Evolutionary conservation across 2,113 vertebrate genomes (phyloP), one percentile per base, ranked within the genome.

Genomic region (Cnemophilus loriae): DNA sequence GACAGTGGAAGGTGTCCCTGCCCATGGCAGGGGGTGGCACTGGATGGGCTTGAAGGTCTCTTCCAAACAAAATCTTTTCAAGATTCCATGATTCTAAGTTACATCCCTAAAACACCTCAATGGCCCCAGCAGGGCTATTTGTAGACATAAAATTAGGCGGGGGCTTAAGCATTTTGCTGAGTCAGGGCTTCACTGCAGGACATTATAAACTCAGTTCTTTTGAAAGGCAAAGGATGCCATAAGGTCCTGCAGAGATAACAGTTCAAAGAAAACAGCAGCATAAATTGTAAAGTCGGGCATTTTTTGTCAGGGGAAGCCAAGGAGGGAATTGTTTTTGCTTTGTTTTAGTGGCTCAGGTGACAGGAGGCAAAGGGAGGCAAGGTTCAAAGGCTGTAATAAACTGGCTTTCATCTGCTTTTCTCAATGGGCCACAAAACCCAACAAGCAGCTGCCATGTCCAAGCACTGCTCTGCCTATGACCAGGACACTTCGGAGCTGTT

Each of bases 361-460:
- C 78, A 63, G 88, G 39, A 94, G 89, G 75, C 70, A 92, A 69
- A 94, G 94, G 89, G 64, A 80, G 65, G 81, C 80, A 76, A 93
- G 93, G 94, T 76, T 88, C 95, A 90, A 94, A 95, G 86, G 89
- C 80, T 74, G 78, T 5, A 73, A 80, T 93, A 91, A 96, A 94
- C 42, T 46, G 37, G 20, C 95, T 96, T 95, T 94, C 88, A 96
- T 94, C 80, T 93, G 80, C 47, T 84, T 35, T 89, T 89, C 92
- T 89, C 89, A 39, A 17, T 1, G 77, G 92, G 69, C 70, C 92
- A 93, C 93, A 83, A 89, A 89, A 82, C 24, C 70, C 91, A 85
- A 63, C 53, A 32, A 65, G 85, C 80, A 73, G 61, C 26, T 82
- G 92, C 83, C 57, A 50, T 5, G 83, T 65, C 84, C 87, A 75